phyloP scores from a whole-genome alignment of 2,888 invertebrate species.

The Eupithecia vulgata region DNA sequence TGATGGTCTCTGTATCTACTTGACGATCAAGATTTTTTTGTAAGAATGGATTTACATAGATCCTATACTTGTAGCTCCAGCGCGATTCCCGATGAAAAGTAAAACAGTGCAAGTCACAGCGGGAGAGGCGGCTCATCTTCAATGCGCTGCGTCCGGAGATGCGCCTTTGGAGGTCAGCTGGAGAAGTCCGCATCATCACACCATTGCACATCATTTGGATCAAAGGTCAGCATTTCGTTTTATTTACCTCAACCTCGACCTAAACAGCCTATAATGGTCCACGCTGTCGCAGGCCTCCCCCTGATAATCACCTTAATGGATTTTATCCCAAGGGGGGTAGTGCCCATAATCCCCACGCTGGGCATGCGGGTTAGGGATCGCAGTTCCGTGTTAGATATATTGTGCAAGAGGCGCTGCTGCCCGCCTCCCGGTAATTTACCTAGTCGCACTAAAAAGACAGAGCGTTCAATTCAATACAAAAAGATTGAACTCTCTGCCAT shows the following conservation, averaged over 20 bases:
- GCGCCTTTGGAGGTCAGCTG: conserved; percentile 93
- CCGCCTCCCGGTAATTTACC: too few species aligned
- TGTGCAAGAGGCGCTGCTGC: too few species aligned
- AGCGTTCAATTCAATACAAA: too few species aligned
- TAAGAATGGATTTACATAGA: not conserved
- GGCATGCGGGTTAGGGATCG: too few species aligned
- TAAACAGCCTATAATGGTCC: too few species aligned
- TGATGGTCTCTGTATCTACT: not conserved
- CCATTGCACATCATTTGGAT: conserved; percentile 88
- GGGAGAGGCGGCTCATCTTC: conserved; percentile 92
- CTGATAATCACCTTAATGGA: too few species aligned
- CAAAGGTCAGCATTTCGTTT: conserved; percentile 81
- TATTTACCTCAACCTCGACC: too few species aligned
- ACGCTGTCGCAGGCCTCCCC: too few species aligned
- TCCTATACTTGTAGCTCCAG: conserved; percentile 85
- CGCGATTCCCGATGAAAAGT: conserved; percentile 92
- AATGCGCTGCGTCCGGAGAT: conserved; percentile 95
- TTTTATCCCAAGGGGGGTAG: too few species aligned
- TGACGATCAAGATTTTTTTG: too few species aligned
- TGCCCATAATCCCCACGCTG: too few species aligned
- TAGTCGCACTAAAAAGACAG: not conserved
- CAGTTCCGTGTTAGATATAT: too few species aligned
- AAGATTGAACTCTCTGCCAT: not conserved
- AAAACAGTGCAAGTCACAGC: conserved; percentile 92
- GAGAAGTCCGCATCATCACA: conserved; percentile 90